Evolutionary conservation across 2,113 vertebrate species (phyloP).

Genomic region (Pterophyllum scalare): DNA sequence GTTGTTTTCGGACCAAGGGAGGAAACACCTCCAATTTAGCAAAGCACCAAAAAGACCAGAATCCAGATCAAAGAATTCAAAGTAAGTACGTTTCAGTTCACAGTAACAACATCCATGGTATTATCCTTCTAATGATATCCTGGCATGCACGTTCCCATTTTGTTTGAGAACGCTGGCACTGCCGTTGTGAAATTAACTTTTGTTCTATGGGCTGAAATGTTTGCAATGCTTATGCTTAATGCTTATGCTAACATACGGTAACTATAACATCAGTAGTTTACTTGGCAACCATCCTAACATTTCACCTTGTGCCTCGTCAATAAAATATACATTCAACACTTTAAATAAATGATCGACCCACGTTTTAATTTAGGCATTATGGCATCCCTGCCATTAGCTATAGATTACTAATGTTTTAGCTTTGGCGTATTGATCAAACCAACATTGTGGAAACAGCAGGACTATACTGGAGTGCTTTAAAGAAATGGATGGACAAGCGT

Average conservation of each 20-base stretch:
- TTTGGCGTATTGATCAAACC: not conserved
- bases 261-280: not conserved
- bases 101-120: not conserved
- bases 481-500: not conserved
- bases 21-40: not conserved
- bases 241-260: not conserved
- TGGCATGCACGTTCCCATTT: not conserved
- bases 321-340: not conserved
- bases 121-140: not conserved
- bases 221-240: rapidly evolving
- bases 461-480: not conserved
- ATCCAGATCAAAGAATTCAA: not conserved
- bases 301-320: not conserved
- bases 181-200: not conserved
- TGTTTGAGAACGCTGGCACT: not conserved
- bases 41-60: not conserved
- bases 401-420: not conserved
- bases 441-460: not conserved
- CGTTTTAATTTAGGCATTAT: not conserved
- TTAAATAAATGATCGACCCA: not conserved
- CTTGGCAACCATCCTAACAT: not conserved
- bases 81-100: not conserved
- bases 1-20: too few relatives aligned
- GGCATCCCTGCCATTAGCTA: not conserved
- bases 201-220: not conserved